Base-by-base conservation (phyloP, 2,888 invertebrate genomes). In the Lomographa bimaculata region DNA sequence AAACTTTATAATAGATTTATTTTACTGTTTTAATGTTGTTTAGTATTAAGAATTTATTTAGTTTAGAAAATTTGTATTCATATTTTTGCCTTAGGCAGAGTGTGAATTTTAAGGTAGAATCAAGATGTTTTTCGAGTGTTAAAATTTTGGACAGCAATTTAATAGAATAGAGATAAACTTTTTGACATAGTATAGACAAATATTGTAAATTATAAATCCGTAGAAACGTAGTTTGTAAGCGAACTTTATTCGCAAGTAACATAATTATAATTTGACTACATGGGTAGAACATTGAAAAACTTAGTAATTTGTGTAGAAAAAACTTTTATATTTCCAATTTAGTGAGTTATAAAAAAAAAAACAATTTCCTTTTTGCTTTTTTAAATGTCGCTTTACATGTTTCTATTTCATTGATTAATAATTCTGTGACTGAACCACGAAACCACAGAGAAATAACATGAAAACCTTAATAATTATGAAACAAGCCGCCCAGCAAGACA, bases 341-440 rank as follows among this genome's bases (percentile, higher is more conserved):
- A 71, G 71, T 71, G 72, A 77, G 71, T 76, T 68, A 62, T 60
- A 46, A 63, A 59, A 39, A 60, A n/a, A n/a, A n/a, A n/a, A n/a
- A 61, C 51, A 59, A 64, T 58, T 73, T 76, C 75, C 58, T 67
- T 79, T 81, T 66, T 50, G 81, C 82, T 85, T 89, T 8, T 60
- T 67, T 74, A 69, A 65, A 73, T 77, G 72, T 85, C 77, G 86
- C 87, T 86, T 89, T 83, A 70, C 66, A 58, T 82, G 81, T 85
- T 77, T 50, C 26, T 55, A n/a, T n/a, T n/a, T n/a, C 38, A 56
- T 43, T 26, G 11, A 30, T 23, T 17, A 17, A 42, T 58, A 53
- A 65, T 60, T 67, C 73, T 74, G 75, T 89, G 87, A 76, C 86
- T 89, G 87, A 86, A 86, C 86, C 85, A 75, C 59, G 64, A 43